Evolutionary conservation across 2,888 invertebrate species (phyloP), one percentile per base, ranked within the genome.

Genomic region (Cheilosia soror): DNA sequence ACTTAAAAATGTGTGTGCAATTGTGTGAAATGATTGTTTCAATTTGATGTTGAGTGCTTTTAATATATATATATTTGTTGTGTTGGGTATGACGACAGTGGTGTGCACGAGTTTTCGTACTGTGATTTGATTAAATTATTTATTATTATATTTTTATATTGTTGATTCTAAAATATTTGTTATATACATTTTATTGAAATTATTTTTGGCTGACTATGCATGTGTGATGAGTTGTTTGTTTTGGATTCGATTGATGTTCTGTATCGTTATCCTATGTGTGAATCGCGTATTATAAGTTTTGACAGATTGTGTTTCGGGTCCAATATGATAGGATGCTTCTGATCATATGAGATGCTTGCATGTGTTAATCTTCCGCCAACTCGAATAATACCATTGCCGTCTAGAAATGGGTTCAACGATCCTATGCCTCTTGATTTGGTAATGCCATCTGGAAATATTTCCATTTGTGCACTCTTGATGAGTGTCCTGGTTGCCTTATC

Each of bases 391-490:
- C 51, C 27, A 27, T 51, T 11, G 6, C 51, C 51, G 4, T 51
- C 51, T 27, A 51, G 13, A 27, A 51, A 51, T 1, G 51, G 51
- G 51, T 27, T 51, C 1, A 51, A 4, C 4, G 25, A 51, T 55
- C 9, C 33, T 0, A 55, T 15, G 2, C 55, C 55, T 2, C 15
- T 1, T n/a, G 55, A 2, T 7, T 33, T 55, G 13, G 55, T 31
- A 27, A 53, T 25, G 53, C 53, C 53, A 20, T 25, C 27, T 27
- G 53, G 53, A 53, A 53, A 53, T 20, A 53, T 53, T 11, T 53
- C 27, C 4, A 2, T 53, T 29, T 53, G 53, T 27, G 53, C 29
- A 27, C 1, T 27, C 11, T 20, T 11, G 27, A n/a, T 0, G 1
- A 53, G 4, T 0, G 2, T 5, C 20, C 0, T 53, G 1, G 20